Conservation (phyloP, 2,888 invertebrate genomes). For the Ophioninae sp. region DNA sequence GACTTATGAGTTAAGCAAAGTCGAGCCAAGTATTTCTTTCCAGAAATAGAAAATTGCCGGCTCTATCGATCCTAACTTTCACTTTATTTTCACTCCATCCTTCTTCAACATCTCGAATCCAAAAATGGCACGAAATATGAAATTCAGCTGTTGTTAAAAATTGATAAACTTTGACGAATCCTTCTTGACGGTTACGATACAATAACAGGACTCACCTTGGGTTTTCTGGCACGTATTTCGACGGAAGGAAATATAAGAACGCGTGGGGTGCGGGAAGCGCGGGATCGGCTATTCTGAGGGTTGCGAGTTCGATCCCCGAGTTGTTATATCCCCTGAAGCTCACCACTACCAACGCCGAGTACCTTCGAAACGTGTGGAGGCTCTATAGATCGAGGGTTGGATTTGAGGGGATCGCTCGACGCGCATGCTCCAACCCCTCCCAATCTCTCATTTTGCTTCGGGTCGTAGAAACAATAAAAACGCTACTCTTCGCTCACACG, state of each 20-base stretch:
- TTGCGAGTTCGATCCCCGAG: conserved; percentile 71
- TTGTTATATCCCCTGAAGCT: conserved; percentile 66
- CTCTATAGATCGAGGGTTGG: conserved; percentile 34
- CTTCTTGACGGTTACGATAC: not conserved
- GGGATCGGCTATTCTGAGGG: conserved; percentile 68
- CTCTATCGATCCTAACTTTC: conserved; percentile 33
- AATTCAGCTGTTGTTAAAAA: not conserved
- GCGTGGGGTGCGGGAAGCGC: conserved; percentile 57
- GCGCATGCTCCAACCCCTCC: conserved; percentile 53
- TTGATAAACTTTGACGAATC: not conserved
- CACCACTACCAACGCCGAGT: conserved; percentile 27
- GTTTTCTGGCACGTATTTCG: not conserved
- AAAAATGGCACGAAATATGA: not conserved
- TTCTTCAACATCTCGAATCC: not conserved
- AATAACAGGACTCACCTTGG: conserved; percentile 36
- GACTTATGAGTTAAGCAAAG: not conserved
- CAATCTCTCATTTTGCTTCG: conserved; percentile 46
- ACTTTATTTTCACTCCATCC: conserved; percentile 17
- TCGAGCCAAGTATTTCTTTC: not conserved
- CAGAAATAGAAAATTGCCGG: not conserved
- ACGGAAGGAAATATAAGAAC: conserved; percentile 26
- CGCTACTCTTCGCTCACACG: not conserved
- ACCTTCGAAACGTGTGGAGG: conserved; percentile 8
- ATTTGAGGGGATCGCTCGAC: conserved; percentile 16
- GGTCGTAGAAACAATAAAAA: not conserved